Conservation (phyloP, 2,797 vertebrate species). For the Pelodytes ibericus region DNA sequence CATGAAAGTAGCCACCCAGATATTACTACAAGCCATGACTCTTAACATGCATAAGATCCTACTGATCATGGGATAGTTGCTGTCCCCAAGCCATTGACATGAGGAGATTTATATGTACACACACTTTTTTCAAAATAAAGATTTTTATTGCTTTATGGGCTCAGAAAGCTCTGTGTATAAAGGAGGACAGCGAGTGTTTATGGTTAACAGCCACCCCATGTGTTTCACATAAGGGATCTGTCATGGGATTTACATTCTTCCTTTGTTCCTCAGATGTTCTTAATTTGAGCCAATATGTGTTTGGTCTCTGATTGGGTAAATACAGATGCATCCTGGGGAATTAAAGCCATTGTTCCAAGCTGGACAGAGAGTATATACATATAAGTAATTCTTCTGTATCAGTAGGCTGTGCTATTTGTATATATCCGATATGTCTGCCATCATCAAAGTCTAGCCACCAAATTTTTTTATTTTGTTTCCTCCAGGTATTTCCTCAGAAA, state of each 20-base stretch:
- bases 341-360: constrained; percentile 11
- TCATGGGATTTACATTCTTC: constrained; percentile 32
- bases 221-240: constrained; percentile 38
- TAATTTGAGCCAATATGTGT: constrained; percentile 33
- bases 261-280: constrained; percentile 48
- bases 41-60: too few species aligned
- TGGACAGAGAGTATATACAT: not conserved
- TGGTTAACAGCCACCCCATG: constrained; percentile 36
- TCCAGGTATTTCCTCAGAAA: too few species aligned
- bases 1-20: too few species aligned
- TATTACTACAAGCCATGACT: too few species aligned
- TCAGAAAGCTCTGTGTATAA: constrained; percentile 12
- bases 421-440: too few species aligned
- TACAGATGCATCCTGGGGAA: constrained; percentile 13
- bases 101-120: constrained; percentile 5
- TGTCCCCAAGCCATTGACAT: constrained; percentile 10
- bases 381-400: not conserved
- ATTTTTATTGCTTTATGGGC: constrained; percentile 10
- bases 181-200: constrained; percentile 6
- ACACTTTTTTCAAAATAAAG: constrained; percentile 17
- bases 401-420: too few species aligned
- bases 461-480: too few species aligned
- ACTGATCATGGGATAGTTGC: too few species aligned
- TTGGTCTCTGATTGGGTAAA: constrained; percentile 23
- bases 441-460: too few species aligned